Evolutionary conservation across 2,113 vertebrate genomes (phyloP), one percentile per base, ranked within the genome.

Genomic region (Saccopteryx bilineata): DNA sequence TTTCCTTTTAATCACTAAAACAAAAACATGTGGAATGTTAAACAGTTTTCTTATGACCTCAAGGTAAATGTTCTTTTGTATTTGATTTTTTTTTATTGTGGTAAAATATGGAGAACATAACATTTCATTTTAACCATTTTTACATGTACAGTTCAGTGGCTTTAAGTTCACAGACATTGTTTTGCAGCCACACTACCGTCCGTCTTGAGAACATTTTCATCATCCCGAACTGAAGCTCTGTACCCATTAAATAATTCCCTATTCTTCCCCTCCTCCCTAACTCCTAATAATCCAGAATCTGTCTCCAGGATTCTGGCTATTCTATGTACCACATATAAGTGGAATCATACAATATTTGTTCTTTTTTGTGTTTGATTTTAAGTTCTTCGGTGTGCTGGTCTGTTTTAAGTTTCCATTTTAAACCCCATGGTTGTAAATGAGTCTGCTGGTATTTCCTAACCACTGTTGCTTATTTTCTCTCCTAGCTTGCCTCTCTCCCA

Each of bases 11-110:
- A 65, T 83, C 72, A 69, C 48, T 72, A 82, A 87, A 96, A n/a
- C 71, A 88, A 95, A 97, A 87, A 46, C 61, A n/a, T 50, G 85
- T 86, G 74, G 89, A 93, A 89, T 91, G 71, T 90, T 94, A 90
- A 92, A 79, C 33, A 93, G 88, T 81, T 85, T 91, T 17, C 74
- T 79, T 93, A 69, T 21, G 56, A 69, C 48, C 33, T 93, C 65
- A 87, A 83, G 94, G 80, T 79, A 93, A 75, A 50, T 63, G 26
- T 74, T 66, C 56, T 66, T 92, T 94, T 60, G 23, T 95, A 54
- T 66, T 79, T 95, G 68, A 50, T 84, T 72, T 74, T 83, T 88
- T 87, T 91, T 82, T 66, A 50, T 74, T 92, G 28, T 83, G 81
- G 88, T 61, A 93, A 94, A 94, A 94, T 90, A 78, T 46, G 84